Evolutionary conservation across 2,888 invertebrate species (phyloP), one percentile per base, ranked within the genome.

Genomic region (Yponomeuta malinellus): DNA sequence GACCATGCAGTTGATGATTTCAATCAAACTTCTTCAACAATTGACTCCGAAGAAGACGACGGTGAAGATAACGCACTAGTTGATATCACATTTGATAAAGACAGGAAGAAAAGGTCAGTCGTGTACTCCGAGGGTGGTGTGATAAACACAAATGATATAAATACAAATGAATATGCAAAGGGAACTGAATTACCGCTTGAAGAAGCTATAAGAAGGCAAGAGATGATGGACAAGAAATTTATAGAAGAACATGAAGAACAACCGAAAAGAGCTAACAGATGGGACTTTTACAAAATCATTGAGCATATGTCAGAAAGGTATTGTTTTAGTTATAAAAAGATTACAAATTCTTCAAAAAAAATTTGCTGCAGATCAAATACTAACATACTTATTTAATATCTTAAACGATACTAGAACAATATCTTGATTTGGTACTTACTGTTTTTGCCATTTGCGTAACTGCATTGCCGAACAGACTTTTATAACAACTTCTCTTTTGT

Each of bases 261-360:
- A 73, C 87, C 88, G 0, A 88, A 89, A 72, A 83, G 87, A 76
- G 90, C 92, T 87, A 92, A 92, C 71, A 83, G 94, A 79, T 95
- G 95, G 95, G 94, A 93, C 76, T 91, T 95, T 74, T 96, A 96
- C 82, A 94, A 93, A 82, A 86, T 93, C 63, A 80, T 95, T 31
- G 94, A 94, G 74, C 91, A 93, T 68, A 93, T 94, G 83, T 90
- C 91, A 59, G 91, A 93, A 78, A 91, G 93, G 94, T 95, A 84
- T 80, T 80, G 75, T 12, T 71, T 23, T 59, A 31, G 59, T 43
- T 43, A 3, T 59, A 4, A 15, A 59, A 59, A 15, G 5, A 5
- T 15, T 15, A 59, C 12, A 1, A 52, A 37, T 2, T 37, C 37
- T 37, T 37, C 5, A 37, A 37, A 8, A 43, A 0, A 8, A 43